These are phyloP conservation scores for Diaprepes abbreviatus DNA, from an alignment of 2,888 invertebrate genomes.

Conservation along the genomic window DNA sequence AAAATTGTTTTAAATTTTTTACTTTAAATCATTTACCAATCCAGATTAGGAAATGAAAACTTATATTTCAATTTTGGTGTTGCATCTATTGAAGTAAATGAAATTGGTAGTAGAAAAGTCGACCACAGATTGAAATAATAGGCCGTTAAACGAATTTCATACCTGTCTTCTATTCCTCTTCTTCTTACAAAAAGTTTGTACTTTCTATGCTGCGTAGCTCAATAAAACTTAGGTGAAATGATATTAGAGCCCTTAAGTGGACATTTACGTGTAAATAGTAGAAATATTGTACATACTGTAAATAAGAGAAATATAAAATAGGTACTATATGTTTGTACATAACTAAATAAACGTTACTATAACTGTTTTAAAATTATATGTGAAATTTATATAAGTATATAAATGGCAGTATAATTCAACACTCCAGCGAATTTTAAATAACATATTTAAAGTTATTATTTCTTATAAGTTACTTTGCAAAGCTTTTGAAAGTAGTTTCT, in stretches of 20 bases:
- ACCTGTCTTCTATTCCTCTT: neutral
- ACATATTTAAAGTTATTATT: constrained; percentile 23
- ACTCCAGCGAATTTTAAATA: constrained; percentile 31
- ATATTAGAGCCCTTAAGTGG: constrained; percentile 40
- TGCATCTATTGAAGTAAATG: neutral
- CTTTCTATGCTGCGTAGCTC: constrained; percentile 47
- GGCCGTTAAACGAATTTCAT: neutral
- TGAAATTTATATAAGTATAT: constrained; percentile 61
- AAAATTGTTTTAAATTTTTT: neutral
- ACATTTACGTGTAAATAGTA: constrained; percentile 44
- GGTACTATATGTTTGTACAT: constrained; percentile 61
- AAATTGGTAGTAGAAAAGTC: neutral
- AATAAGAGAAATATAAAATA: constrained; percentile 65
- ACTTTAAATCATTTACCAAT: constrained; percentile 8
- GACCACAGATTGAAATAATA: neutral
- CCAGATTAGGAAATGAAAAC: no score
- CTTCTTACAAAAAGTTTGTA: constrained; percentile 6
- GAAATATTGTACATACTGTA: constrained; percentile 64
- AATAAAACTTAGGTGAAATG: constrained; percentile 42
- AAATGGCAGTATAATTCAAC: constrained; percentile 64
- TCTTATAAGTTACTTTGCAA: constrained; percentile 22
- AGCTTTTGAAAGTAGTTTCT: constrained; percentile 27
- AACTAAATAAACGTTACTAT: constrained; percentile 59
- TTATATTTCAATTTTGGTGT: no score
- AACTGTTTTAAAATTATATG: constrained; percentile 65